Evolutionary conservation across 2,797 vertebrate genomes (phyloP).

Genomic region (Monodelphis domestica): DNA sequence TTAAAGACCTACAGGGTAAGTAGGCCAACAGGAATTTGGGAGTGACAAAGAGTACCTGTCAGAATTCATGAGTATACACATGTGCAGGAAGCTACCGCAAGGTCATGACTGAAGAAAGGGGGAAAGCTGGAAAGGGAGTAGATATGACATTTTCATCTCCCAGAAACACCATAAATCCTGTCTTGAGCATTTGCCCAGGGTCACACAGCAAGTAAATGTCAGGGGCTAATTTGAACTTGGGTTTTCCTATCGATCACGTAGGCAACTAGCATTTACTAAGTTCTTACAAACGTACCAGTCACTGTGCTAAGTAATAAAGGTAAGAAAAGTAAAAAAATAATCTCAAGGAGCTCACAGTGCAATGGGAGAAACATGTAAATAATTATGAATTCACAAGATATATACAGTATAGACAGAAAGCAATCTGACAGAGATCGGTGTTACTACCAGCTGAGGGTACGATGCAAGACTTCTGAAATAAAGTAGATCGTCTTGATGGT

Average conservation of each 20-base stretch:
- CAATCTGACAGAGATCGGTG: not conserved
- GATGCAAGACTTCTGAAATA: too few species aligned
- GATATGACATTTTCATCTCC: not conserved
- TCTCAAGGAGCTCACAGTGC: not conserved
- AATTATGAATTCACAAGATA: not conserved
- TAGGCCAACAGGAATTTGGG: not conserved
- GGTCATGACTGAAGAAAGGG: not conserved
- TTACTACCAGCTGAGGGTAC: not conserved
- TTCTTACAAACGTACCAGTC: not conserved
- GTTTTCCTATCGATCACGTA: not conserved
- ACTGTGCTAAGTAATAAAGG: not conserved
- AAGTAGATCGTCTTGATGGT: too few species aligned
- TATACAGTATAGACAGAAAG: too few species aligned
- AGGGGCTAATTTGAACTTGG: not conserved
- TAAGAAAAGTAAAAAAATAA: not conserved
- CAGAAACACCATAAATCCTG: not conserved
- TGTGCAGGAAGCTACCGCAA: not conserved
- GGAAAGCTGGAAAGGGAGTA: not conserved
- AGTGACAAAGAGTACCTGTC: slow-evolving; percentile 11
- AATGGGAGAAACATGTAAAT: not conserved
- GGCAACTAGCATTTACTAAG: not conserved
- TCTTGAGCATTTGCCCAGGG: slow-evolving; percentile 12
- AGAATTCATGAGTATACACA: slow-evolving; percentile 2
- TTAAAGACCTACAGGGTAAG: slow-evolving; percentile 11
- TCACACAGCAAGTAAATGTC: not conserved